Conservation (phyloP, 2,113 vertebrate genomes). For the Arothron firmamentum region DNA sequence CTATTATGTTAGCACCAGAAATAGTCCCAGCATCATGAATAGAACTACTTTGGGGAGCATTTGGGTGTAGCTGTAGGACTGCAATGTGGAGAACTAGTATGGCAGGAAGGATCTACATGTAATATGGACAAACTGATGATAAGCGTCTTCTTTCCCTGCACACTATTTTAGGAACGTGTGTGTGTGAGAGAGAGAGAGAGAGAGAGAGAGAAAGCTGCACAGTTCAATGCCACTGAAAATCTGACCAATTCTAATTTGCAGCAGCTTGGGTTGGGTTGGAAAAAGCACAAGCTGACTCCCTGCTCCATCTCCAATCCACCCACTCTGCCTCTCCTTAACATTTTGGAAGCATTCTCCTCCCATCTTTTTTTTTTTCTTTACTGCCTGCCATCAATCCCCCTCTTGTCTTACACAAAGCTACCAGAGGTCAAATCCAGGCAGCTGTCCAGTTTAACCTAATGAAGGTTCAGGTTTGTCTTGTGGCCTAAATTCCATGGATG, state of each 20-base stretch:
- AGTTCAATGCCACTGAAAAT: too few relatives aligned
- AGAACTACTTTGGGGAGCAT: neutral
- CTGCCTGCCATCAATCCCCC: conserved; percentile 2
- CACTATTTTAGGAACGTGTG: neutral
- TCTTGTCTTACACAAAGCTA: neutral
- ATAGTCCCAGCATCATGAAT: too few relatives aligned
- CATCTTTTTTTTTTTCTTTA: conserved; percentile 7
- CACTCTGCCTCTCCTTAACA: conserved; percentile 25
- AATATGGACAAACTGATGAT: too few relatives aligned
- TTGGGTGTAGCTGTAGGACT: neutral
- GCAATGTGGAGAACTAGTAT: neutral
- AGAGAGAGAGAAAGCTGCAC: neutral
- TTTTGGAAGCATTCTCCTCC: conserved; percentile 7
- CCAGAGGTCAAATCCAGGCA: neutral
- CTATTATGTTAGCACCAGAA: too few relatives aligned
- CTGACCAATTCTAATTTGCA: neutral
- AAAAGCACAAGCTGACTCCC: neutral
- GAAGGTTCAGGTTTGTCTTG: too few relatives aligned
- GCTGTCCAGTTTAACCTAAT: too few relatives aligned
- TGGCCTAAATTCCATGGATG: too few relatives aligned
- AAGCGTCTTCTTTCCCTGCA: too few relatives aligned
- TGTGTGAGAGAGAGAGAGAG: too few relatives aligned
- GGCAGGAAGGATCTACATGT: too few relatives aligned
- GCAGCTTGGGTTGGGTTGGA: conserved; percentile 3
- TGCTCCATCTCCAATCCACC: conserved; percentile 32